Percentiles rank a stretch among this genome's conserved stretches.
Evolutionary conservation across 2,797 vertebrate species (phyloP).

Genomic region (Myoxocephalus aenaeus): DNA sequence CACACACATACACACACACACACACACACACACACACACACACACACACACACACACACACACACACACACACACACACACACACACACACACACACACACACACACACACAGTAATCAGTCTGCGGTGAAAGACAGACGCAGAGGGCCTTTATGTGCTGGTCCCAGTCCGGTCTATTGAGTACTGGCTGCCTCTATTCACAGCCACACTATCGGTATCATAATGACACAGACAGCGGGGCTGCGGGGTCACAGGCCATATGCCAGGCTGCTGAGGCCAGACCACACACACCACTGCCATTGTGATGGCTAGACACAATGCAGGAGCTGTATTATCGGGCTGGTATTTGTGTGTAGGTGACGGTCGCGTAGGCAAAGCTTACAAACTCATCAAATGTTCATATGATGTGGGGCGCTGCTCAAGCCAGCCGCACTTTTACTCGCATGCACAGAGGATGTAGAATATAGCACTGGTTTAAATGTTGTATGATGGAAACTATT

Average conservation of each 20-base stretch:
- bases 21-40: conserved; percentile 63
- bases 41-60: conserved; percentile 61
- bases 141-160: conserved; percentile 71
- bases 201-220: conserved; percentile 75
- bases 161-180: conserved; percentile 72
- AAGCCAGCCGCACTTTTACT: conserved; percentile 32
- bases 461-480: background rate
- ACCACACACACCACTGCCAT: conserved; percentile 69
- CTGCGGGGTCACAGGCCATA: conserved; percentile 81
- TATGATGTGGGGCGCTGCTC: conserved; percentile 37
- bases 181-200: conserved; percentile 74
- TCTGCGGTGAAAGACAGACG: conserved; percentile 76
- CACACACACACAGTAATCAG: conserved; percentile 71
- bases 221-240: conserved; percentile 75
- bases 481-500: background rate
- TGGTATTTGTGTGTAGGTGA: conserved; percentile 70
- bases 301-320: conserved; percentile 74
- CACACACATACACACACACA: conserved; percentile 54
- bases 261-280: conserved; percentile 72
- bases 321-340: conserved; percentile 66
- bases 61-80: conserved; percentile 53
- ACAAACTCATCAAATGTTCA: conserved; percentile 68
- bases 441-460: background rate
- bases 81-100: conserved; percentile 65
- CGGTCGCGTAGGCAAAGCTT: conserved; percentile 48